Percentiles rank a stretch among this genome's conserved stretches.
These are phyloP conservation scores for Hippocampus mohnikei DNA, from an alignment of 2,113 vertebrate species.

Conservation along the genomic window DNA sequence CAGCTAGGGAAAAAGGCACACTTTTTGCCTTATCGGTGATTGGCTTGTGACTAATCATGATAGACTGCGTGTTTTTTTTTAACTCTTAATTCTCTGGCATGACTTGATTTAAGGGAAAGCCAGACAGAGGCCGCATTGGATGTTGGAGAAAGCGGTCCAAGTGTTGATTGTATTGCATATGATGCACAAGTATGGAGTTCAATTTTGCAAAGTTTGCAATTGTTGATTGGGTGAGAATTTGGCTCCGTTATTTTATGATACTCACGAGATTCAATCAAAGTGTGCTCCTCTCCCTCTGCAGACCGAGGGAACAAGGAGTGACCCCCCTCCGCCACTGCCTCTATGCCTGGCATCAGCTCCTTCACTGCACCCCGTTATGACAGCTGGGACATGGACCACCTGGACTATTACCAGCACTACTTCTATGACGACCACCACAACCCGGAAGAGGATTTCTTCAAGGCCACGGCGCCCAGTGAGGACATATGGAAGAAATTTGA, in stretches of 20 bases:
- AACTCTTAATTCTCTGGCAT: too few species aligned
- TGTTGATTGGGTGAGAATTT: neutral
- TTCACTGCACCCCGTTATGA: conserved; percentile 60
- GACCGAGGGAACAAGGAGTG: conserved; percentile 57
- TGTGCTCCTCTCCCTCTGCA: conserved; percentile 34
- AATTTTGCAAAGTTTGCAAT: neutral
- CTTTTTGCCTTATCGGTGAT: conserved; percentile 11
- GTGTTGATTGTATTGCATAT: neutral
- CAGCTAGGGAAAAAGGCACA: conserved; percentile 6
- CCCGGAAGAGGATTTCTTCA: conserved; percentile 86
- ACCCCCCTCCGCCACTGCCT: conserved; percentile 38
- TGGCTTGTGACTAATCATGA: neutral
- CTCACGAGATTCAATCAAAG: neutral
- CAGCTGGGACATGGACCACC: conserved; percentile 84
- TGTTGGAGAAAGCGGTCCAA: too few species aligned
- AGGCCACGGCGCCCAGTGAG: conserved; percentile 90
- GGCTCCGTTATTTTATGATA: too few species aligned
- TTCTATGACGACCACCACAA: conserved; percentile 91
- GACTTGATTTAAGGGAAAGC: too few species aligned
- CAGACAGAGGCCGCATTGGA: too few species aligned
- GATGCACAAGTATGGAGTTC: neutral
- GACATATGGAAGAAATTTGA: conserved; percentile 99
- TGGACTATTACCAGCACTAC: conserved; percentile 86
- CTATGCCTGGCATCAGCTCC: conserved; percentile 68
- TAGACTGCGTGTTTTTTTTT: too few species aligned